Base-by-base conservation (phyloP, 2,888 invertebrate genomes). In the Mimumesa dahlbomi region DNA sequence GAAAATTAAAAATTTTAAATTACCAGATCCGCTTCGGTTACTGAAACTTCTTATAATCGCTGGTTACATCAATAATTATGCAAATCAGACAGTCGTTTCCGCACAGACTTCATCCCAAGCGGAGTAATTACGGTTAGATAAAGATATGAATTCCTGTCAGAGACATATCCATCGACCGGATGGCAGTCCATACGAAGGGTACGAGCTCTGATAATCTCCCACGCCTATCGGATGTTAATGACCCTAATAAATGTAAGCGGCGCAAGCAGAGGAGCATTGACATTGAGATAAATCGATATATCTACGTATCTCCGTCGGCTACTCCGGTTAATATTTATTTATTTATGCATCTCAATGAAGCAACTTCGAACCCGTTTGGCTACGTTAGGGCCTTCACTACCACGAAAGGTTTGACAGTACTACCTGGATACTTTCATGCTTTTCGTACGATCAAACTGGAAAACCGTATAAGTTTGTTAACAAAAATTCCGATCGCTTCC, bases 271-370 rank as follows among this genome's bases (percentile, higher is more conserved):
- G 73, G 82, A 84, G 82, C 84, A 85, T 81, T 85, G 86, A 84
- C 85, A 84, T 82, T 81, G 78, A 83, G 84, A 86, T 84, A 84
- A 84, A 82, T 79, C 81, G 84, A 84, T 85, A 84, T 85, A 84
- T 84, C 82, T 54, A 50, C 75, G 74, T 78, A 82, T 85, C 81
- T 78, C 71, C 75, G 78, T 79, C 82, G 78, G 73, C 71, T 68
- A 72, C 73, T 68, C 76, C 73, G 83, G 83, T 87, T 86, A 86
- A 87, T 87, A 87, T 86, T 87, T 85, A 85, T 84, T 84, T 85
- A 87, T 88, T 87, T 88, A 87, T 87, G 83, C 82, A 77, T 81
- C 77, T 78, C 75, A 75, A 48, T 76, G 78, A 75, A 67, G 73
- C 71, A 77, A 77, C 77, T 75, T 61, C 68, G 75, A 87, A 87